Percentiles rank a stretch among this genome's conserved stretches.
These are phyloP conservation scores for Mantis religiosa DNA, from an alignment of 2,888 invertebrate species.

Conservation along the genomic window DNA sequence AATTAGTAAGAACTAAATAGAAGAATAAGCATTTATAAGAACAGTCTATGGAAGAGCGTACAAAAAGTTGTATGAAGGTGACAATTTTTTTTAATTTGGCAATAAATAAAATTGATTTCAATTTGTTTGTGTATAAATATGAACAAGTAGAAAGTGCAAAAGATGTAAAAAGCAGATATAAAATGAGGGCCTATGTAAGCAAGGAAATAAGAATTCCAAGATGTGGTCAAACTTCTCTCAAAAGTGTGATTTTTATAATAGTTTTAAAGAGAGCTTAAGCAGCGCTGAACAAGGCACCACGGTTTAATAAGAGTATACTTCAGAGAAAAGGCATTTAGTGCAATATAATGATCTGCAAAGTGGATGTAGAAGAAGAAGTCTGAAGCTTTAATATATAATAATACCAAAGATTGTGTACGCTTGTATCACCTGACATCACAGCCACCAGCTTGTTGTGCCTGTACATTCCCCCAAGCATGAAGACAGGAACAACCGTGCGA, in stretches of 20 bases:
- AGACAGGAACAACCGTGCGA: neutral
- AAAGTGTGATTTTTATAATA: too few relatives aligned
- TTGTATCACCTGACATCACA: neutral
- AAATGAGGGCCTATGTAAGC: neutral
- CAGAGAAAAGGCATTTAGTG: too few relatives aligned
- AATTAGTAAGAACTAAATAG: too few relatives aligned
- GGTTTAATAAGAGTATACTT: too few relatives aligned
- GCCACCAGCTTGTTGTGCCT: too few relatives aligned
- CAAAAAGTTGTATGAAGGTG: too few relatives aligned
- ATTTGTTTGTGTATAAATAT: neutral
- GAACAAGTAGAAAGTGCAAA: neutral
- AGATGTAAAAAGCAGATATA: neutral
- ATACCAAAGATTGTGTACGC: too few relatives aligned
- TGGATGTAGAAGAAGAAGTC: neutral
- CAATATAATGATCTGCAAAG: neutral
- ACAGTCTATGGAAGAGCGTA: too few relatives aligned
- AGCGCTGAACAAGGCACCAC: neutral
- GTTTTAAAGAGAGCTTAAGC: neutral
- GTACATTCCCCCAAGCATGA: neutral
- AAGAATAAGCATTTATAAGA: too few relatives aligned
- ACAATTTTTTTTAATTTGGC: too few relatives aligned
- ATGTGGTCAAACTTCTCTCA: neutral
- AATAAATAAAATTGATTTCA: neutral
- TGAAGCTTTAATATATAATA: neutral
- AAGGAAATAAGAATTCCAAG: neutral